Evolutionary conservation across 2,888 invertebrate species (phyloP), one percentile per base, ranked within the genome.

Genomic region (Choreutis nemorana): DNA sequence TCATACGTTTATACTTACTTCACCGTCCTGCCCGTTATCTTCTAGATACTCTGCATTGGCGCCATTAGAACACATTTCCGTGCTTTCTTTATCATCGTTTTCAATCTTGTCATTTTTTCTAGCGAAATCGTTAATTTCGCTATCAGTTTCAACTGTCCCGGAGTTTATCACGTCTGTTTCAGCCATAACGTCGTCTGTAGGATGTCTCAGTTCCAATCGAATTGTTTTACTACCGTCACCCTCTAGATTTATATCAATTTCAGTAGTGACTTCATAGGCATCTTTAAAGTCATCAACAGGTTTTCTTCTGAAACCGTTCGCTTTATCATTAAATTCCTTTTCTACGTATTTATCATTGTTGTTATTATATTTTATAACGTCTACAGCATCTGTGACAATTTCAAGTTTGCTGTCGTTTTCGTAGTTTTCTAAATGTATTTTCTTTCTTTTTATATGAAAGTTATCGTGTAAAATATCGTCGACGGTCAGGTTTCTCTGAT

Each of bases 381-480:
- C 4, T 35, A 34, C n/a, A n/a, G n/a, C 22, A 15, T 29, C 23
- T 4, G 10, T 9, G 8, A 18, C 18, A 8, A 27, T 10, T 6
- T 16, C 18, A 18, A 8, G 9, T 26, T 26, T 24, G 24, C 14
- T 26, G 12, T 26, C 9, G 14, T 40, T 24, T 42, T 43, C 44
- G 27, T 48, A 53, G 20, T 62, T 61, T 14, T 45, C 36, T 3
- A 50, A 36, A 27, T 50, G 43, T 16, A 35, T 40, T 53, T 65
- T 70, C 34, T 64, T 70, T 28, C 57, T 45, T 53, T 66, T 67
- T 1, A 48, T 30, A 14, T 52, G 50, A 31, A 60, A 55, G 36
- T 59, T 61, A 20, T 65, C 62, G 35, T 60, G 61, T 36, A 73
- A 66, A 35, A 73, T 68, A 37, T 72, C 65, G 5, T 72, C 65